Base-by-base conservation (phyloP, 1,140 invertebrate genomes). In the Heliconius congener region DNA sequence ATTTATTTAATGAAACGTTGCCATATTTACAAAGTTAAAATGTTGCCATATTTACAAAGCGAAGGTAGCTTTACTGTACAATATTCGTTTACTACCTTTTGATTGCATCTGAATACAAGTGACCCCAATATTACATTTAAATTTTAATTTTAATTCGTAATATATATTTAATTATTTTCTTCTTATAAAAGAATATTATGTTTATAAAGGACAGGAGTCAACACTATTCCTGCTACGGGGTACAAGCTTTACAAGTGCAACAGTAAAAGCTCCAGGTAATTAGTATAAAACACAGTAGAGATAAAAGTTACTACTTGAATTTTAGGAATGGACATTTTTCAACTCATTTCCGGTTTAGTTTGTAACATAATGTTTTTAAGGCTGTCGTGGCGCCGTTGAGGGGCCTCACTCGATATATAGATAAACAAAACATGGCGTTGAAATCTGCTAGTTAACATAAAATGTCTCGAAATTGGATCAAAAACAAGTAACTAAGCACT, bases 31-130 rank as follows among this genome's bases (percentile, higher is more conserved):
- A 57, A 57, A 5, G 55, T 23, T 23, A 23, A 23, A 23, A 23
- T n/a, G n/a, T 23, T 1, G 3, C 9, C 11, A 57, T 19, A 57
- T 57, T 57, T 57, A n/a, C 8, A 57, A 57, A 5, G 55, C 55
- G n/a, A 57, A 8, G 6, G 55, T 57, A 57, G 55, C 55, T 57
- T 57, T 57, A 57, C n/a, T 1, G 1, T 19, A 9, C 4, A n/a
- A 46, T 71, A 71, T 77, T 71, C 27, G 46, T 77, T 77, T 77
- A 77, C 71, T 77, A 27, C 18, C 76, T 77, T 71, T 71, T 77
- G 70, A 77, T 77, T 77, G 66, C 19, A 77, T 77, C 71, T 18
- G 39, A 0, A 11, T 77, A 71, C 46, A 46, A 72, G 6, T 72
- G 70, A 77, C 76, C 76, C 70, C 30, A 46, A 77, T 72, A 37